Percentiles rank a stretch among this genome's conserved stretches.
These are phyloP conservation scores for Nematolebias whitei DNA, from an alignment of 2,113 vertebrate species.

Conservation along the genomic window DNA sequence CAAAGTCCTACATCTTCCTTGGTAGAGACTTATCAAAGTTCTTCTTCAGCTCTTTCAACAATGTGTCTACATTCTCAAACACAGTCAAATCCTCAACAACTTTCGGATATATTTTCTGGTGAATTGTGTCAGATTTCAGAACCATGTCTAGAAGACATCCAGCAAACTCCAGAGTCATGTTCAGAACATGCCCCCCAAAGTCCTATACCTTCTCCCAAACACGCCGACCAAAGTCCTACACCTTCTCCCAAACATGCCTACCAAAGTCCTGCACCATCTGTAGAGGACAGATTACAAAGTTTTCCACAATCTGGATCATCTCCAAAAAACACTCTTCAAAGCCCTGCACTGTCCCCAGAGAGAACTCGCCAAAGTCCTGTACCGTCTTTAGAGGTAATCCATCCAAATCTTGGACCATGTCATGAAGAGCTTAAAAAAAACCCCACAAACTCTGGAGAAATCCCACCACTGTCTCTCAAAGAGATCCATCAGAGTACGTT, in stretches of 20 bases:
- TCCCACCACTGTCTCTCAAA: background rate
- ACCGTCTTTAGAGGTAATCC: background rate
- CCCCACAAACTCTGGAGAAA: background rate
- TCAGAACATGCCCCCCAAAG: background rate
- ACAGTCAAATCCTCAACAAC: background rate
- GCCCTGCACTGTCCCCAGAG: background rate
- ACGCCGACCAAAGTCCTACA: background rate
- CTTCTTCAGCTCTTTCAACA: background rate
- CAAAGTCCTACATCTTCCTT: no score
- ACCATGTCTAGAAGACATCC: background rate
- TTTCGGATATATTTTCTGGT: background rate
- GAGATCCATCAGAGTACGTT: background rate
- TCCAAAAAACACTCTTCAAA: background rate
- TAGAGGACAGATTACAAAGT: background rate
- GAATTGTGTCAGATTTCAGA: background rate
- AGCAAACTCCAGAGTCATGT: background rate
- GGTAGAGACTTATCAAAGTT: conserved; percentile 3
- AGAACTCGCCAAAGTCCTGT: background rate
- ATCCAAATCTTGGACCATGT: background rate
- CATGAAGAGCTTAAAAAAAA: background rate
- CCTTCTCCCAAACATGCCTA: background rate
- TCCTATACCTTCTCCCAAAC: background rate
- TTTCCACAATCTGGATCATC: background rate
- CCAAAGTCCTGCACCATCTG: background rate
- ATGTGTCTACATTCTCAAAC: background rate